Evolutionary conservation across 2,113 vertebrate genomes (phyloP), one percentile per base, ranked within the genome.

Genomic region (Corynorhinus townsendii): DNA sequence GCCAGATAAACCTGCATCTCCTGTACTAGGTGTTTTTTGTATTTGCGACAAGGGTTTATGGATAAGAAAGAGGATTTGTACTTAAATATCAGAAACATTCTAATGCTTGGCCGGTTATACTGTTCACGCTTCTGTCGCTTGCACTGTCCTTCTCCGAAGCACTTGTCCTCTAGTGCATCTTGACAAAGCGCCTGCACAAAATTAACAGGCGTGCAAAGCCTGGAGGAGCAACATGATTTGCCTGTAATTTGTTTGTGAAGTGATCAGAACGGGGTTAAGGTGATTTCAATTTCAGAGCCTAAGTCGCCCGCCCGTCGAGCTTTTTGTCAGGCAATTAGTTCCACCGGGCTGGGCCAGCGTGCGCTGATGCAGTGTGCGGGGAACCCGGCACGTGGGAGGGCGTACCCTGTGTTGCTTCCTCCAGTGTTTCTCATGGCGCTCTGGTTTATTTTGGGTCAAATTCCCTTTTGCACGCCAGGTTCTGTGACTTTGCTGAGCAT

Each of bases 271-370:
- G 86, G 92, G 93, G 95, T 96, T 95, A 95, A 94, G 96, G 93
- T 89, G 97, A 96, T 96, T 97, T 97, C 96, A 94, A 97, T 97
- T 97, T 96, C 85, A 89, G 92, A 95, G 94, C 95, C 64, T 77
- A 69, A 92, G 96, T 94, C 1, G 38, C 95, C 91, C 62, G 96
- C 95, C 97, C 92, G 95, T n/a, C n/a, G n/a, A n/a, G 96, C 96
- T 96, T 93, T 97, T 95, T 97, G 96, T 97, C 97, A 97, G 95
- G 92, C 89, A 97, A 94, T 97, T 97, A 96, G 97, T 97, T 97
- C 97, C 93, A 54, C 68, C 89, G 94, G 94, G 64, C 97, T 97
- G 89, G 95, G 94, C 79, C 75, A 75, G 94, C 96, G 88, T 56
- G 95, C 90, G 3, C 0, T 2, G 71, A 30, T 14, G 79, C 80